Base-by-base conservation (phyloP, 2,888 invertebrate genomes). In the Tineola bisselliella region DNA sequence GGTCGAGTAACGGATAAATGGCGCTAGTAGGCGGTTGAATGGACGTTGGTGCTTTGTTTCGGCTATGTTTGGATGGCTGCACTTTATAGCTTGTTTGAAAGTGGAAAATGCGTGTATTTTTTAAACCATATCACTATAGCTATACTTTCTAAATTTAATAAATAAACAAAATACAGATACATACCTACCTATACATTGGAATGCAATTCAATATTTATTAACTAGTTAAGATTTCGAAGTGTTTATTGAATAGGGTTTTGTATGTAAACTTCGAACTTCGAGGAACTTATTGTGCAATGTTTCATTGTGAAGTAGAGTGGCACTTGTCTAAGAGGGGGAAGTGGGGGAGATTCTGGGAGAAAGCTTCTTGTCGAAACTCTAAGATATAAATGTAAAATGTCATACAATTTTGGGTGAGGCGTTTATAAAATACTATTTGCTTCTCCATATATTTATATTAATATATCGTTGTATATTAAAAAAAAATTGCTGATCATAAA, bases 1-100 rank as follows among this genome's bases (percentile, higher is more conserved):
- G 74, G 74, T 76, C 74, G 75, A 74, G 73, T 71, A 75, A 74
- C 70, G 76, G 74, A 78, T 79, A 77, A 77, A 73, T 72, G 71
- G 72, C 73, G 77, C 77, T 78, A 66, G 70, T 71, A 70, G 76
- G 70, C 77, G 79, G 69, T 69, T 73, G 76, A 76, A 74, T 69
- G 74, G 69, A 69, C 70, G 74, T 72, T 71, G 72, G 72, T 74
- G 79, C 80, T 81, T 81, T 82, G 80, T 77, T 68, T 64, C 68
- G 70, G 69, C 66, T 68, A 65, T 69, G 71, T 80, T 73, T 79
- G 78, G 74, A 68, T 74, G 76, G 77, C 71, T 75, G 79, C 73
- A 69, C 73, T 69, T 61, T 67, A 68, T 66, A 58, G 54, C 59
- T 56, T 60, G 61, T 59, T 54, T 56, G 43, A 48, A 43, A 54